Evolutionary conservation across 2,888 invertebrate genomes (phyloP), one percentile per base, ranked within the genome.

Genomic region (Cryptus viduatorius): DNA sequence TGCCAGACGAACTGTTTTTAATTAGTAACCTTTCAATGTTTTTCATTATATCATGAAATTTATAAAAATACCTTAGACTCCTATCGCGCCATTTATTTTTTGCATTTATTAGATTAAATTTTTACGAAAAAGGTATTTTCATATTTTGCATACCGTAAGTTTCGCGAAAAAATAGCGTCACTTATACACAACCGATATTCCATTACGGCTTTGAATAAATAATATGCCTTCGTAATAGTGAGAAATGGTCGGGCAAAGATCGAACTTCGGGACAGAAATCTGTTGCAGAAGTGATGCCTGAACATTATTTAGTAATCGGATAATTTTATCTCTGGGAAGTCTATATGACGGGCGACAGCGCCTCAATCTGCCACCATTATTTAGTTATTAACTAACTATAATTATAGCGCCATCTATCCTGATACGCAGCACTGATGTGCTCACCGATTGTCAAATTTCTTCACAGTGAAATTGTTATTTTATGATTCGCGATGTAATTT

Each of bases 251-350:
- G 3, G 12, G 48, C 48, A 12, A 37, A 37, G 37, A 48, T 48
- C 48, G 48, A 48, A 48, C 48, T 48, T 48, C 14, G 3, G 12
- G 12, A 10, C 48, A 14, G 48, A n/a, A 48, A n/a, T 48, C 48
- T n/a, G 48, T 7, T 12, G 14, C n/a, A 3, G 48, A 48, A 48
- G 12, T n/a, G 48, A 19, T 12, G 37, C 16, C 53, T n/a, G 10
- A 46, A 37, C 71, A 67, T 73, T 31, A 84, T 80, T 77, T 19
- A 64, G n/a, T 53, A 48, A 10, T 42, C 46, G 65, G 44, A 69
- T 83, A 83, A 83, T 69, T 75, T 79, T 75, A 69, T 75, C 75
- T 68, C 68, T 53, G 59, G 61, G 50, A 50, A 82, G 82, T 82
- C 78, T 79, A 44, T 68, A 83, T 79, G 48, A 48, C 48, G 48